Evolutionary conservation across 2,113 vertebrate species (phyloP).

Genomic region (Oxyruncus cristatus): DNA sequence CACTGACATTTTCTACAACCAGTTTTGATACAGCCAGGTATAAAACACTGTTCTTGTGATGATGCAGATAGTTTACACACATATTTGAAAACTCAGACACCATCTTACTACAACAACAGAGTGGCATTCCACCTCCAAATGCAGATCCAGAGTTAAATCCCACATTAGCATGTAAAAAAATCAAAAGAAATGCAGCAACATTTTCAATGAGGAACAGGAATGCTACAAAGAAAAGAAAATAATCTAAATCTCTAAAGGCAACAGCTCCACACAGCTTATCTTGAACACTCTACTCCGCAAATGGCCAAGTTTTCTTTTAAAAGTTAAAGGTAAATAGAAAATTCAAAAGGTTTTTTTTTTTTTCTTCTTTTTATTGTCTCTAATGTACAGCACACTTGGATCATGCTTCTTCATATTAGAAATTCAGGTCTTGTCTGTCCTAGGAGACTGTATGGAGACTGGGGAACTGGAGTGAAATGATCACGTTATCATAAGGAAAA

Average conservation of each 20-base stretch:
- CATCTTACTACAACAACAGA: constrained; percentile 36
- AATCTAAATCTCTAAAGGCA: neutral
- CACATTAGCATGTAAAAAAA: constrained; percentile 23
- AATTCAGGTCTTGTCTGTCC: neutral
- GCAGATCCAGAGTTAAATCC: constrained; percentile 47
- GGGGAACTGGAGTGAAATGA: constrained; percentile 11
- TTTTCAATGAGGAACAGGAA: neutral
- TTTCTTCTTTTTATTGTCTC: neutral
- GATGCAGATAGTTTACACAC: constrained; percentile 46
- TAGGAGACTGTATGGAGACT: neutral
- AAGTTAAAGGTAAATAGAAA: neutral
- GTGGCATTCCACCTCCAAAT: constrained; percentile 37
- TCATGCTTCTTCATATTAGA: neutral
- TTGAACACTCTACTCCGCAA: neutral
- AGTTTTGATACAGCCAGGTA: constrained; percentile 47
- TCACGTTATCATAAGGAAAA: neutral
- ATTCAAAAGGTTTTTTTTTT: neutral
- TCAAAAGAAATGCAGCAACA: constrained; percentile 39
- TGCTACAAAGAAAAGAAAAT: neutral
- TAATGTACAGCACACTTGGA: neutral
- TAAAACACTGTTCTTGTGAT: constrained; percentile 24
- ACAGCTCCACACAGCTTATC: accelerated
- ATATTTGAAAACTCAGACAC: constrained; percentile 48
- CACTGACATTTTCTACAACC: constrained; percentile 51
- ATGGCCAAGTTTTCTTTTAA: neutral